phyloP scores from a whole-genome alignment of 2,888 invertebrate species.

The Trichogramma dendrolimi region DNA sequence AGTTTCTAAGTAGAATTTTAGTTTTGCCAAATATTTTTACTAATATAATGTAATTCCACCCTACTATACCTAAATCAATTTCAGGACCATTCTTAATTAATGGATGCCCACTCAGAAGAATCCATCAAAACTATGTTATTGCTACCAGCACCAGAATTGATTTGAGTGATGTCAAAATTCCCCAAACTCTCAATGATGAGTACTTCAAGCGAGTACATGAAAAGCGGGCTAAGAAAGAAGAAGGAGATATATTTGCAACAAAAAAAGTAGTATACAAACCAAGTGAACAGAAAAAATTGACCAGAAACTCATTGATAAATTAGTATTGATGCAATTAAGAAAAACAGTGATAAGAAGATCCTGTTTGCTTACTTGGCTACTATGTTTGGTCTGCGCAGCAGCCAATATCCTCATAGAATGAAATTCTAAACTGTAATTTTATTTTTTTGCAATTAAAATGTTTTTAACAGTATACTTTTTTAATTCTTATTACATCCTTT shows the following conservation, averaged over 20 bases:
- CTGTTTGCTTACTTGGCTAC: constrained; percentile 87
- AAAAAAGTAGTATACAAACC: constrained; percentile 90
- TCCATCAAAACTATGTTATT: constrained; percentile 93
- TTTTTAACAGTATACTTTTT: too few relatives aligned
- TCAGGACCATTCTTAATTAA: constrained; percentile 87
- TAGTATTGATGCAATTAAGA: constrained; percentile 79
- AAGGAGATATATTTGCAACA: constrained; percentile 91
- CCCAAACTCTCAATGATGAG: constrained; percentile 80
- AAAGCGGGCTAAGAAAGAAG: constrained; percentile 78
- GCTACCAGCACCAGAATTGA: constrained; percentile 88
- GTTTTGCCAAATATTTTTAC: constrained; percentile 1
- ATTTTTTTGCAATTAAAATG: too few relatives aligned
- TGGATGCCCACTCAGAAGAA: constrained; percentile 89
- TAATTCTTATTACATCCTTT: too few relatives aligned
- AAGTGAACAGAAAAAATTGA: constrained; percentile 82
- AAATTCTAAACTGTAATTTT: constrained; percentile 67
- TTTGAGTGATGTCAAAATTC: constrained; percentile 73
- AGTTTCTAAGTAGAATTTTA: too few relatives aligned
- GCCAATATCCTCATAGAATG: constrained; percentile 95
- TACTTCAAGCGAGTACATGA: constrained; percentile 90
- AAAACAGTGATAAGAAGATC: constrained; percentile 78
- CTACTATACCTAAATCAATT: constrained; percentile 14
- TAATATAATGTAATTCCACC: neutral
- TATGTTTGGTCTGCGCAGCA: constrained; percentile 88
- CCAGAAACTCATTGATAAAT: constrained; percentile 81